phyloP scores from a whole-genome alignment of 1,140 invertebrate species.

The Contarinia nasturtii region DNA sequence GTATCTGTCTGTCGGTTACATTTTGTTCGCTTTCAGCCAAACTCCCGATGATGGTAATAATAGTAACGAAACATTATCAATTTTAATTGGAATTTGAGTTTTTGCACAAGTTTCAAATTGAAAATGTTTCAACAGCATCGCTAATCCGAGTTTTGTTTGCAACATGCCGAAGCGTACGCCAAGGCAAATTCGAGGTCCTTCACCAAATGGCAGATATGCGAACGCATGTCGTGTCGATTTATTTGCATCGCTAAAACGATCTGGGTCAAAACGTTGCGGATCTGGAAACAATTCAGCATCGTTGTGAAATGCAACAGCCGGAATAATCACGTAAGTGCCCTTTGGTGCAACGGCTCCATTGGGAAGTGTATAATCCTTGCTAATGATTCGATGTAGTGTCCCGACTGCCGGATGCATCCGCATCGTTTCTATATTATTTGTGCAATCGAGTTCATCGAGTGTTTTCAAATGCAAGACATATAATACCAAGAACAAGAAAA shows the following conservation, averaged over 20 bases:
- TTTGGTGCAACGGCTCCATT: slow-evolving; percentile 20
- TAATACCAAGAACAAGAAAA: neutral
- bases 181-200: slow-evolving; percentile 43
- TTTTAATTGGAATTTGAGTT: neutral
- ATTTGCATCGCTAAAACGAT: slow-evolving; percentile 28
- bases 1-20: no score
- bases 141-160: slow-evolving; percentile 24
- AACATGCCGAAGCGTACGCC: slow-evolving; percentile 27
- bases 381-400: slow-evolving; percentile 20
- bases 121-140: slow-evolving; percentile 20
- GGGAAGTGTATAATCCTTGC: slow-evolving; percentile 25
- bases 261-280: slow-evolving; percentile 32
- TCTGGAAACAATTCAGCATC: slow-evolving; percentile 29
- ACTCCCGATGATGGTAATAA: neutral
- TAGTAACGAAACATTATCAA: neutral
- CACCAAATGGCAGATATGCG: slow-evolving; percentile 40
- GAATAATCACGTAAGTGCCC: slow-evolving; percentile 30
- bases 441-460: no score
- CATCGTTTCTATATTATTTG: slow-evolving; percentile 16
- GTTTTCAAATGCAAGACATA: neutral
- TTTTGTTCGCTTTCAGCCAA: neutral
- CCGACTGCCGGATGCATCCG: slow-evolving; percentile 10
- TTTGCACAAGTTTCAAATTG: slow-evolving; percentile 5
- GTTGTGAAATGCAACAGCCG: slow-evolving; percentile 32
- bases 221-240: slow-evolving; percentile 23